Conservation (phyloP, 2,797 vertebrate genomes). For the Eulemur coronatus region DNA sequence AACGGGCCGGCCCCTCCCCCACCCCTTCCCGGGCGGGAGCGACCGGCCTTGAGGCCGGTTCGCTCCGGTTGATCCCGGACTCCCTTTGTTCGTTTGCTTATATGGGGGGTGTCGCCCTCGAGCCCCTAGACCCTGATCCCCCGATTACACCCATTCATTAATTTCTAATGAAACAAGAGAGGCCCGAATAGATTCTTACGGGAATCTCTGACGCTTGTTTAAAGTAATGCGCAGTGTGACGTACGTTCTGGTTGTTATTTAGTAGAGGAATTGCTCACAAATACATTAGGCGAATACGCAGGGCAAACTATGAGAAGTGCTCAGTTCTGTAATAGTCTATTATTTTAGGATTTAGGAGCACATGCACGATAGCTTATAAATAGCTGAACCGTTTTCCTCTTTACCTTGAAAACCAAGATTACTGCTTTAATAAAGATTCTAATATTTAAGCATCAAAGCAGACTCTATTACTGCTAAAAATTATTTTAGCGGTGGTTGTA, state of each 20-base stretch:
- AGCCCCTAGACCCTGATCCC: neutral
- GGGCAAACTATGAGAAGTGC: neutral
- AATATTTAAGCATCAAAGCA: neutral
- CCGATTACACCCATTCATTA: neutral
- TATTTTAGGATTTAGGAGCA: neutral
- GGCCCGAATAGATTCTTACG: neutral
- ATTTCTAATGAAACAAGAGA: neutral
- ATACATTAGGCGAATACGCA: neutral
- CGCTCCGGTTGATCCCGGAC: slow-evolving; percentile 53
- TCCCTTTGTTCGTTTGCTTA: slow-evolving; percentile 61
- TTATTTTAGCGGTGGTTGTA: neutral
- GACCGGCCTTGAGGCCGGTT: slow-evolving; percentile 58
- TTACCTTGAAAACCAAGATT: neutral
- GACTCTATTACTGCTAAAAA: neutral
- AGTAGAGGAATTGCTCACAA: neutral
- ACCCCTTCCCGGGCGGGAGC: neutral
- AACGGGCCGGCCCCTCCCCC: slow-evolving; percentile 52
- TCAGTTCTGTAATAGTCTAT: neutral
- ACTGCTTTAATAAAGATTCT: neutral
- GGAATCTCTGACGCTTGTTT: neutral
- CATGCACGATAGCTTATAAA: neutral
- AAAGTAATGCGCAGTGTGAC: neutral
- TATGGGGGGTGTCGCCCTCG: accelerated
- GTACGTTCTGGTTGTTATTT: neutral
- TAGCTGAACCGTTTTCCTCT: neutral